These are phyloP conservation scores for Eupeodes latifasciatus DNA, from an alignment of 2,888 invertebrate species.

Conservation along the genomic window DNA sequence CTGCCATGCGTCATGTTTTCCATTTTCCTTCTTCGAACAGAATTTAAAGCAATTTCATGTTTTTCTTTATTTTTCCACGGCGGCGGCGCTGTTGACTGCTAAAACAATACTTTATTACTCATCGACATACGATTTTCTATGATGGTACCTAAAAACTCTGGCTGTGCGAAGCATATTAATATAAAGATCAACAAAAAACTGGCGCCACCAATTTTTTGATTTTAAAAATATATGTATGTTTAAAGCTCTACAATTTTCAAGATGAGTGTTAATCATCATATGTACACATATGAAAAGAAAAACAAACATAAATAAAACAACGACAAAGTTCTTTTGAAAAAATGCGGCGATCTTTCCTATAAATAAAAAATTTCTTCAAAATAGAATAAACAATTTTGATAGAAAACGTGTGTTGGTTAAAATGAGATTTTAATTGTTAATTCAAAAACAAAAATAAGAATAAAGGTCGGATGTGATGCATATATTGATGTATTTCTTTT, in stretches of 20 bases:
- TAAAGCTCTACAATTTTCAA: not conserved
- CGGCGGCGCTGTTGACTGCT: not conserved
- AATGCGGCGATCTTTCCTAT: not conserved
- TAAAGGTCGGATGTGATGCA: not conserved
- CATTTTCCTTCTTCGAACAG: not conserved
- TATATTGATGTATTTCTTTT: not conserved
- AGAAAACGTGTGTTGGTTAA: constrained; percentile 3
- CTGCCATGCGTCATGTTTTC: not conserved
- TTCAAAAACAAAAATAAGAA: not conserved
- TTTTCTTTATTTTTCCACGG: no score
- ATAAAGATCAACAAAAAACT: constrained; percentile 13
- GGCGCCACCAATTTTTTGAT: constrained; percentile 9
- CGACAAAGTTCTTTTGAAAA: not conserved
- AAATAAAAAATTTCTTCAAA: not conserved
- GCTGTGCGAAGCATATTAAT: not conserved
- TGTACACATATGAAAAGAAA: not conserved
- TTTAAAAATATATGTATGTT: not conserved
- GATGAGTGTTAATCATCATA: constrained; percentile 14
- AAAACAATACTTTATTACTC: constrained; percentile 12
- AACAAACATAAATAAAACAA: not conserved
- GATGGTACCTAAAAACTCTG: no score
- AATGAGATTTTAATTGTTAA: not conserved
- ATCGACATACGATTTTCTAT: not conserved
- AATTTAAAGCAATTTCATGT: not conserved
- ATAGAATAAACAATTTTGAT: not conserved